Conservation (phyloP, 1,140 invertebrate genomes). For the Diuraphis noxia region DNA sequence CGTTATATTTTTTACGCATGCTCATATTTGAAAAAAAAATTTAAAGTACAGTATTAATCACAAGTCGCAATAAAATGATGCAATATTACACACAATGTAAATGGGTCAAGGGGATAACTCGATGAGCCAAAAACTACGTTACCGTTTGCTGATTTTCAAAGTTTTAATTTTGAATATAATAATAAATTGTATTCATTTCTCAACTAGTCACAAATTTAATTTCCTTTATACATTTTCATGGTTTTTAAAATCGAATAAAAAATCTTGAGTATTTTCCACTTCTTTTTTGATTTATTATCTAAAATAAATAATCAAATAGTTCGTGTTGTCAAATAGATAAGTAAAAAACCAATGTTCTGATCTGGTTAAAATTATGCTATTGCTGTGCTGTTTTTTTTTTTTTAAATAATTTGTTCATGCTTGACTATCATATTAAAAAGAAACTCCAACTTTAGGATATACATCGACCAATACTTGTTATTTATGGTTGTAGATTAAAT, state of each 20-base stretch:
- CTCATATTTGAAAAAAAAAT: neutral
- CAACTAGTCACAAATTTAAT: neutral
- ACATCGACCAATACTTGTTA: neutral
- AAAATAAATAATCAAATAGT: neutral
- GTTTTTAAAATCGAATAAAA: neutral
- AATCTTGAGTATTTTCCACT: neutral
- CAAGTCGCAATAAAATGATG: neutral
- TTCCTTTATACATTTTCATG: neutral
- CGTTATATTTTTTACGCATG: neutral
- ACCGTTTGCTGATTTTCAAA: neutral
- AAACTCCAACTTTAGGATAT: neutral
- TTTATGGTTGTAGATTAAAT: neutral
- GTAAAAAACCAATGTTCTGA: neutral
- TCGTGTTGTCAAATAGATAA: neutral
- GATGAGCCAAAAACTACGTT: neutral
- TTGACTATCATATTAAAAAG: neutral
- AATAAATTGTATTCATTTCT: neutral
- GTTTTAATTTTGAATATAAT: slow-evolving; percentile 21
- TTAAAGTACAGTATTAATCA: neutral
- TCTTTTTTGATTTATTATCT: neutral
- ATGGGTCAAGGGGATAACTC: neutral
- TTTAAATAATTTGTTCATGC: neutral
- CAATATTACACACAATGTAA: neutral
- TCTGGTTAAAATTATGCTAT: neutral
- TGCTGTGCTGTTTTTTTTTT: neutral